A percentile compares a stretch with the other conserved stretches of the same genome.
These are phyloP conservation scores for Naso thynnoides DNA, from an alignment of 2,797 vertebrate species.

Conservation along the genomic window DNA sequence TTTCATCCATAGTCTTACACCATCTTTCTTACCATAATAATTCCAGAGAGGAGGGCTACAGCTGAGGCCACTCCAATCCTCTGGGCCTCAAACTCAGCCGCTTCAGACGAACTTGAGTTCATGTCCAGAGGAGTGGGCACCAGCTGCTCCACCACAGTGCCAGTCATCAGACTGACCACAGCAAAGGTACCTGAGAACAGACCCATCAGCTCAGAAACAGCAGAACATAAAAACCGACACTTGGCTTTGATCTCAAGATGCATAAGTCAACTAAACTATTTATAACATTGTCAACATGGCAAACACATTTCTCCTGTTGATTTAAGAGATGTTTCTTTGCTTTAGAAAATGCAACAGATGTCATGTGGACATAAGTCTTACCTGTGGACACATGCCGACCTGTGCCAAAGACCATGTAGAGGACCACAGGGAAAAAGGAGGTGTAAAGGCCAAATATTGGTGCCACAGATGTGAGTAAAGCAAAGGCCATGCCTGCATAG, in stretches of 20 bases:
- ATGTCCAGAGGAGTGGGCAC: constrained; percentile 85
- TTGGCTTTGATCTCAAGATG: neutral
- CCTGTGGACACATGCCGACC: constrained; percentile 94
- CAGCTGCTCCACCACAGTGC: constrained; percentile 91
- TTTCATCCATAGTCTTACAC: neutral
- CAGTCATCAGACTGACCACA: constrained; percentile 94
- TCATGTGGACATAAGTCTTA: constrained; percentile 62
- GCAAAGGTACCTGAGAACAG: constrained; percentile 90
- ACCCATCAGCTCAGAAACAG: constrained; percentile 25
- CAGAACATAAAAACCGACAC: neutral
- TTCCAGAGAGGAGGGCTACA: constrained; percentile 90
- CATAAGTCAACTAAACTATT: neutral
- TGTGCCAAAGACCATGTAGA: constrained; percentile 93
- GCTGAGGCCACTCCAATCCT: constrained; percentile 90
- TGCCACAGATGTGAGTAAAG: constrained; percentile 91
- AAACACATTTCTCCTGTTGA: neutral
- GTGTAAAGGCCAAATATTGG: constrained; percentile 95
- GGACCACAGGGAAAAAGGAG: constrained; percentile 92
- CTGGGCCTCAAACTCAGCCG: constrained; percentile 85
- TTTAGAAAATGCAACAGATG: neutral
- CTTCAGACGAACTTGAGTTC: constrained; percentile 85
- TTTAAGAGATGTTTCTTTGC: neutral
- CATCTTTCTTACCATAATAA: constrained; percentile 86
- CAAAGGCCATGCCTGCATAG: constrained; percentile 92
- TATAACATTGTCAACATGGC: neutral